Evolutionary conservation across 2,888 invertebrate genomes (phyloP).

Genomic region (Oscheius sp.): DNA sequence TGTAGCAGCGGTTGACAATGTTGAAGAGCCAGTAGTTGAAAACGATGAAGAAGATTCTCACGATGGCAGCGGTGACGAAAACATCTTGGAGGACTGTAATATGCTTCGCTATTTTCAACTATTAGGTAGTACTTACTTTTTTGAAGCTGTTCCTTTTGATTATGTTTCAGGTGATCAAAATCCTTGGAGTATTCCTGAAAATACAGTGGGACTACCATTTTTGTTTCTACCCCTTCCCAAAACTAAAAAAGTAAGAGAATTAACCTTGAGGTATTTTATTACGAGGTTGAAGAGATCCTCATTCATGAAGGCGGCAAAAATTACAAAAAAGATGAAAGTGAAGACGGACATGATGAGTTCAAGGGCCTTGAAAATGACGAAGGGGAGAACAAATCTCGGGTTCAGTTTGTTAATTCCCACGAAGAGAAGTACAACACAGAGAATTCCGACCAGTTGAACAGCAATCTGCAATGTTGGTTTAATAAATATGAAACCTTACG

Average conservation of each 20-base stretch:
- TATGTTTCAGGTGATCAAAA: neutral
- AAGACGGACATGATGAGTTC: neutral
- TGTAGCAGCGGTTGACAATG: constrained; percentile 17
- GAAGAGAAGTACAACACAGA: neutral
- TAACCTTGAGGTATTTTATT: neutral
- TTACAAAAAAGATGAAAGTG: neutral
- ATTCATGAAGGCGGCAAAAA: neutral
- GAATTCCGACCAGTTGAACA: neutral
- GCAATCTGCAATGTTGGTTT: neutral
- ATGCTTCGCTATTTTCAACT: neutral
- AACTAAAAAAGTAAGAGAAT: too few relatives aligned
- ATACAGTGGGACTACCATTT: too few relatives aligned
- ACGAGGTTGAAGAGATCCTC: neutral
- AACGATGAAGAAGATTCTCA: neutral
- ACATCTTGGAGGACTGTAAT: neutral
- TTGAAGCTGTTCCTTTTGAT: neutral
- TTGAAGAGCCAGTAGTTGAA: constrained; percentile 21
- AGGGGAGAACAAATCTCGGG: constrained; percentile 6
- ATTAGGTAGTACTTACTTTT: neutral
- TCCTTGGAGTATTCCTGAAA: neutral
- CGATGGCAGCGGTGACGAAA: neutral
- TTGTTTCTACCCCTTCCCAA: too few relatives aligned
- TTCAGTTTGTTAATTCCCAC: constrained; percentile 9
- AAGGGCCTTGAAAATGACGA: constrained; percentile 7
- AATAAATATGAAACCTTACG: neutral